Evolutionary conservation across 1,140 invertebrate genomes (phyloP).

Genomic region (Drosophila gunungcola): DNA sequence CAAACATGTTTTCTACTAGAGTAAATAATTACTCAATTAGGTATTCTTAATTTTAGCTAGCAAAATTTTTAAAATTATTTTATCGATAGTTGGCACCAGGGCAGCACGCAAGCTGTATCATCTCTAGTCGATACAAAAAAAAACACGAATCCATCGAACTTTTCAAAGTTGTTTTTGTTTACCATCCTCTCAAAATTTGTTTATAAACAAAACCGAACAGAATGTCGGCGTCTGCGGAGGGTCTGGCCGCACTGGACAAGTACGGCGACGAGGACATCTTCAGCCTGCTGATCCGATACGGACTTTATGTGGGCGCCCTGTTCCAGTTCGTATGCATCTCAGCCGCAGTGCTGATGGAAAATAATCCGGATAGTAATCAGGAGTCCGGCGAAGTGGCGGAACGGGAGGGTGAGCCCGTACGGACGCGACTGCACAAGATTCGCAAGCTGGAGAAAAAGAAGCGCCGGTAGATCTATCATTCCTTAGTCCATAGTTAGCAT

Average conservation of each 20-base stretch:
- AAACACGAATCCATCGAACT: constrained; percentile 21
- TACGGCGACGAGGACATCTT: constrained; percentile 76
- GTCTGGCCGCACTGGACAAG: constrained; percentile 63
- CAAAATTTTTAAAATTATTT: neutral
- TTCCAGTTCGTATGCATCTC: constrained; percentile 77
- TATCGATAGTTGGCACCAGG: constrained; percentile 17
- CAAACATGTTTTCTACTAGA: no score
- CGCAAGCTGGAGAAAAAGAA: constrained; percentile 81
- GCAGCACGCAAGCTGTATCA: neutral
- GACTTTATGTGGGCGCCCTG: constrained; percentile 72
- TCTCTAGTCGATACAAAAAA: constrained; percentile 54
- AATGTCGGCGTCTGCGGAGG: constrained; percentile 54
- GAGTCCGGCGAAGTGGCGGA: constrained; percentile 50
- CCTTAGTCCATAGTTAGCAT: constrained; percentile 14
- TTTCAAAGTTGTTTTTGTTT: constrained; percentile 6
- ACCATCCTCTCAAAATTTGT: constrained; percentile 5
- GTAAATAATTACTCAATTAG: neutral
- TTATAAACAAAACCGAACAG: constrained; percentile 9
- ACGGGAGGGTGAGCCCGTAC: constrained; percentile 34
- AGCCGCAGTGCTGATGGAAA: constrained; percentile 61
- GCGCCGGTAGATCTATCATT: constrained; percentile 56
- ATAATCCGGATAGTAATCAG: constrained; percentile 25
- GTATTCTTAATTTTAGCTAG: neutral
- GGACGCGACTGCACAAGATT: constrained; percentile 73
- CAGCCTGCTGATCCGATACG: constrained; percentile 68